Base-by-base conservation (phyloP, 2,797 vertebrate species). In the Anomalospiza imberbis region DNA sequence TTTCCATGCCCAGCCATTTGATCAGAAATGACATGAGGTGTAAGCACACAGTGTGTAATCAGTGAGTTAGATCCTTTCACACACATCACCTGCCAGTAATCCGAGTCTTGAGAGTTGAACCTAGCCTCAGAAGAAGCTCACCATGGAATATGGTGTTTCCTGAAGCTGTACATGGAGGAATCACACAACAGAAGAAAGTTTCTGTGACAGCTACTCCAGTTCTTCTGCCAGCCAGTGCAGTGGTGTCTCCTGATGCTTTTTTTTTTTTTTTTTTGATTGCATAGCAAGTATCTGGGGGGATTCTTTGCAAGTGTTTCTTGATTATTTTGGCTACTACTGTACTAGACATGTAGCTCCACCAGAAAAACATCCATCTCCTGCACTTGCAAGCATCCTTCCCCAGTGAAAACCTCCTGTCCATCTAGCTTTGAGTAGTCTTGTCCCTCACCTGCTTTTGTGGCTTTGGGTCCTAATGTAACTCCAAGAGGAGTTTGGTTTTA, bases 81-180 rank as follows among this genome's bases (percentile, higher is more conserved):
- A 36, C 4, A 24, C 4, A 4, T n/a, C 26, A 67, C 19, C n/a
- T 57, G 24, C 16, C 42, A 67, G 29, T 22, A 68, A 65, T 25
- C 25, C 3, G 5, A 66, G 18, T 8, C 57, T 71, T 48, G 13
- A 71, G 47, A 60, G 20, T 5, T 63, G 48, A 89, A 66, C 47
- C 14, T 38, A 93, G 34, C 14, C 85, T 38, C 54, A 62, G 20
- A 10, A 92, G 67, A 61, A 48, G 31, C 17, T 88, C 28, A 51
- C 20, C 40, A 53, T 14, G 48, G 42, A 87, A 76, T 55, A 29
- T 14, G 14, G 26, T 24, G n/a, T 74, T 92, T 83, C 38, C 70
- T 47, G 44, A 38, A 77, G 32, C 7, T 0, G 0, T 42, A 40
- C 1, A 2, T 20, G 38, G 53, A 63, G 22, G 28, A 78, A 68